Evolutionary conservation across 2,888 invertebrate genomes (phyloP), one percentile per base, ranked within the genome.

Genomic region (Campoplex capitator): DNA sequence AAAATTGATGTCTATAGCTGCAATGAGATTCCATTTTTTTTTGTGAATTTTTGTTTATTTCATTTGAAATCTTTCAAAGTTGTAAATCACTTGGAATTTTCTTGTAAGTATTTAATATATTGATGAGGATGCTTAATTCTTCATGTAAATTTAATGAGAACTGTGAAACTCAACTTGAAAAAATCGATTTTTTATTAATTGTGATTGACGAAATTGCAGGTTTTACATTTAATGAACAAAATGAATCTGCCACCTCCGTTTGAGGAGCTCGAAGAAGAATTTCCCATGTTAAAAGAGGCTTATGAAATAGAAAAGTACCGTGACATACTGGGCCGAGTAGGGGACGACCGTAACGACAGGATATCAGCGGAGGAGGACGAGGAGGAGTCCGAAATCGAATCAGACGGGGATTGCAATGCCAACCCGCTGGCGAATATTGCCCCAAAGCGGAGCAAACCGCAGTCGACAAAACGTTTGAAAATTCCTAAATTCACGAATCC

Each of bases 161-260:
- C n/a, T 16, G 18, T 51, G 18, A 51, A 18, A 51, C 18, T 51
- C 51, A 1, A 51, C 18, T 18, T 18, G 51, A 6, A 18, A 23
- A 23, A 23, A 23, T 23, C 23, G 23, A 23, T 23, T 23, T 23
- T 23, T 23, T 23, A 23, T 68, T 45, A 13, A 1, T 42, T 68
- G n/a, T 16, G 51, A 32, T 1, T 8, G 23, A 54, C 62, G 42
- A 38, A 38, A 74, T 35, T 51, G 18, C 97, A 97, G 95, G 96
- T 97, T 13, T 93, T 99, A 71, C 99, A 99, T 95, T 95, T 99
- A 78, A 99, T 99, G 99, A 99, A 99, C 93, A 97, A 97, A 95
- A 98, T 99, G 98, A 97, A 97, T 93, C 94, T 99, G 74, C 97
- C 97, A 28, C 96, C 97, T 67, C 99, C 99, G 0, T 99, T 99